Evolutionary conservation across 2,797 vertebrate species (phyloP).

Genomic region (Mus minutoides): DNA sequence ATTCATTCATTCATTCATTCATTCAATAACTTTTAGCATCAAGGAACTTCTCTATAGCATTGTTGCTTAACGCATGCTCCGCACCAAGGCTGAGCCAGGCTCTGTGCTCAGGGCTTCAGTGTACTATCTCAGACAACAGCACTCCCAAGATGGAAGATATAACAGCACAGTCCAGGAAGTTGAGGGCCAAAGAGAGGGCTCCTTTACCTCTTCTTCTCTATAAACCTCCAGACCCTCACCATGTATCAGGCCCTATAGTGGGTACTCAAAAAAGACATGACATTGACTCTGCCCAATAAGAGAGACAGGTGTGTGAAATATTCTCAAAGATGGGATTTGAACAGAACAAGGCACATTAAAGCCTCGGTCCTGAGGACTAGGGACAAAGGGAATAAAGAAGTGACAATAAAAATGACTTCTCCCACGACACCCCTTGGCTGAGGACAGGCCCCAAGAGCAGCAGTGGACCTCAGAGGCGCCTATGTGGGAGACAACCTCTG

Average conservation of each 20-base stretch:
- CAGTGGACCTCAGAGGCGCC: not conserved
- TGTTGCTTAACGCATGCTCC: not conserved
- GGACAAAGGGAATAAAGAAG: conserved; percentile 55
- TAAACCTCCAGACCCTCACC: not conserved
- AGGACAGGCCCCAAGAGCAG: conserved; percentile 53
- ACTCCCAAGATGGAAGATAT: not conserved
- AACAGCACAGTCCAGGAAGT: not conserved
- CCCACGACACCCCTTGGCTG: conserved; percentile 58
- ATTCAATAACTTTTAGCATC: not conserved
- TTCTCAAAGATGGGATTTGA: conserved; percentile 24
- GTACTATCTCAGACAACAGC: not conserved
- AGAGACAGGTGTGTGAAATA: not conserved
- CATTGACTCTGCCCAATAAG: not conserved
- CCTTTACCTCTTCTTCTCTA: not conserved
- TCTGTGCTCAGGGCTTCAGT: not conserved
- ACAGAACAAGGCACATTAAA: conserved; percentile 18
- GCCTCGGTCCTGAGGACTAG: not conserved
- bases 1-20: not conserved
- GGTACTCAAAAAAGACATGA: not conserved
- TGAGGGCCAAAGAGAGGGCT: not conserved
- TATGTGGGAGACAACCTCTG: conserved; percentile 61
- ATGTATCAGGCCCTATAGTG: not conserved
- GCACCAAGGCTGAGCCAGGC: not conserved
- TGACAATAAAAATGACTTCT: conserved; percentile 33
- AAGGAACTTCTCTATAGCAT: conserved; percentile 5